phyloP scores from a whole-genome alignment of 2,797 vertebrate genomes.

The Pseudochirops corinnae region DNA sequence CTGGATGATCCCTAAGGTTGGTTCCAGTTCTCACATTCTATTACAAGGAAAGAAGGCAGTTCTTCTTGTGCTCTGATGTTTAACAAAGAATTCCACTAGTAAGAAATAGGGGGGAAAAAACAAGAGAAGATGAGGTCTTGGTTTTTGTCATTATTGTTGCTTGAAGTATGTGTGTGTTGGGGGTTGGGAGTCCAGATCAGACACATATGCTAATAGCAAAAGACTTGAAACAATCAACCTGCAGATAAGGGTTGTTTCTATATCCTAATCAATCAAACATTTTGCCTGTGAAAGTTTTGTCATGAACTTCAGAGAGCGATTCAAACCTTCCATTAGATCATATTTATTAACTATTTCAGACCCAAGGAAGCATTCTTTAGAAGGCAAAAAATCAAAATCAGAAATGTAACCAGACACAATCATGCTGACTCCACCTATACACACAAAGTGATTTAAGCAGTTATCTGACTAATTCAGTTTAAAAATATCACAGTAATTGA shows the following conservation, averaged over 20 bases:
- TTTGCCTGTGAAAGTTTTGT: not conserved
- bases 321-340: not conserved
- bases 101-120: not conserved
- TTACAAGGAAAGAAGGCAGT: not conserved
- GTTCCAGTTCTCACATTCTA: not conserved
- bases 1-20: not conserved
- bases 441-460: not conserved
- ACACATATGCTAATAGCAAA: not conserved
- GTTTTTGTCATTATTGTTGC: not conserved
- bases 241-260: not conserved
- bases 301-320: no score
- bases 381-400: not conserved
- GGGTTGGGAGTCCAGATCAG: no score
- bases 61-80: not conserved
- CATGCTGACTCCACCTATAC: not conserved
- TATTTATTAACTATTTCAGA: not conserved
- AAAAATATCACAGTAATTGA: no score
- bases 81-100: not conserved
- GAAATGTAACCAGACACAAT: not conserved
- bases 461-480: no score
- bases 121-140: not conserved
- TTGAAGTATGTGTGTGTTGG: not conserved
- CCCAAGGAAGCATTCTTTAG: not conserved
- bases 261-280: not conserved
- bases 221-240: not conserved